phyloP scores from a whole-genome alignment of 1,140 invertebrate genomes.

The Saccostrea echinata region DNA sequence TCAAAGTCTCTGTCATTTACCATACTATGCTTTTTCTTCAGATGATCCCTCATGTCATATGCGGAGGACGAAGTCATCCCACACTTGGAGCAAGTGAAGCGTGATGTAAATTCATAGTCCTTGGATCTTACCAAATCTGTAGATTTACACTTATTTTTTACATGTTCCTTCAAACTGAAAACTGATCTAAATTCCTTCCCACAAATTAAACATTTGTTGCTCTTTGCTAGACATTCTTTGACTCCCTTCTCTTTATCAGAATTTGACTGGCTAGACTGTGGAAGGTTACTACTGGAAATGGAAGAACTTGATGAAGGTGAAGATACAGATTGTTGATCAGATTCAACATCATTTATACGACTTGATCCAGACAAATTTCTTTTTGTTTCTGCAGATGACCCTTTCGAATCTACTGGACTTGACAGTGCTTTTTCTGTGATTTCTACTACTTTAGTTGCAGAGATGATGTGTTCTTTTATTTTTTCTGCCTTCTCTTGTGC shows the following conservation, averaged over 20 bases:
- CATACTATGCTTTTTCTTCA: conserved; percentile 23
- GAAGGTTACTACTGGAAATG: not conserved
- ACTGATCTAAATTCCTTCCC: conserved; percentile 19
- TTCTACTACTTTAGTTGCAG: conserved; percentile 19
- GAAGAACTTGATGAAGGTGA: not conserved
- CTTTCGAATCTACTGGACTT: not conserved
- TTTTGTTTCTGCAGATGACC: not conserved
- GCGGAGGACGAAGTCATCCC: conserved; percentile 29
- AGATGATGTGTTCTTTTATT: conserved; percentile 28
- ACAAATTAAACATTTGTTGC: conserved; percentile 45
- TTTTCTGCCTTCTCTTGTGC: conserved; percentile 23
- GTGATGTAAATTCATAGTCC: conserved; percentile 39
- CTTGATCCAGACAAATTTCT: not conserved
- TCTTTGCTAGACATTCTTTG: not conserved
- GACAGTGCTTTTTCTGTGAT: conserved; percentile 4
- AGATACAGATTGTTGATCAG: not conserved
- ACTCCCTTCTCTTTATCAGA: not conserved
- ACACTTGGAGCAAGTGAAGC: conserved; percentile 20
- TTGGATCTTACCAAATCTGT: not conserved
- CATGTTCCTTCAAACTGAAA: conserved; percentile 42
- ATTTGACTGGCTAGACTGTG: not conserved
- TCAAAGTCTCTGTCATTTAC: not conserved
- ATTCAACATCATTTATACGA: not conserved
- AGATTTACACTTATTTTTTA: conserved; percentile 34
- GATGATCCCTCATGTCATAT: conserved; percentile 9